Conservation (phyloP, 2,113 vertebrate species). For the Onychostruthus taczanowskii region DNA sequence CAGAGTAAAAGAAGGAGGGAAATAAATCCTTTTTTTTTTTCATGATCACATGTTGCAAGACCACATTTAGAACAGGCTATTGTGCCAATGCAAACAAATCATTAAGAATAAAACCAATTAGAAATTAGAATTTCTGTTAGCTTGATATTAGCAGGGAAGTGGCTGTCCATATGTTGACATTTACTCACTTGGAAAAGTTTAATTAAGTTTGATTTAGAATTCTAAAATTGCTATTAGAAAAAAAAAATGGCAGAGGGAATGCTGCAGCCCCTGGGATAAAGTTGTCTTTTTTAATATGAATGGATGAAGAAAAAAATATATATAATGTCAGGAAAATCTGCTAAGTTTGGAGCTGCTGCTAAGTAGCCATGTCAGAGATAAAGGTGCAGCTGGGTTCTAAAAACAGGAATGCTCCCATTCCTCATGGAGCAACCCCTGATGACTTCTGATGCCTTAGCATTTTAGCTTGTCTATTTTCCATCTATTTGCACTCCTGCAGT, state of each 20-base stretch:
- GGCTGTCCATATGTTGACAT: neutral
- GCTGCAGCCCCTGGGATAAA: neutral
- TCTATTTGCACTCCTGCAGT: fast-evolving
- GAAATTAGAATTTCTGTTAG: neutral
- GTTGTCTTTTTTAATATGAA: neutral
- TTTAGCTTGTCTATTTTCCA: fast-evolving
- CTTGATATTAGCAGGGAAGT: neutral
- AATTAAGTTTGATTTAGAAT: neutral
- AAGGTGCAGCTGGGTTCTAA: neutral
- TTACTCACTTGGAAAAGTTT: neutral
- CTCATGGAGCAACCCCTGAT: neutral
- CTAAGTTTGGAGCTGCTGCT: neutral
- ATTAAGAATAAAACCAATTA: neutral
- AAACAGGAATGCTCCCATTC: neutral
- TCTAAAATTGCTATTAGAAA: neutral
- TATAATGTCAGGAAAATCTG: neutral
- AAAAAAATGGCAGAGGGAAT: neutral
- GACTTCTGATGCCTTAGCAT: neutral
- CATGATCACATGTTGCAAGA: neutral
- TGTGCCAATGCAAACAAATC: neutral
- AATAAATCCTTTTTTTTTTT: neutral
- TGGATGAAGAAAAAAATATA: neutral
- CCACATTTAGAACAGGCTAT: neutral
- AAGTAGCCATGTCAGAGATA: neutral
- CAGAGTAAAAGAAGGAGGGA: neutral